A percentile compares a stretch with the other conserved stretches of the same genome.
phyloP scores from a whole-genome alignment of 2,888 invertebrate species.

The Steinernema scapterisci region DNA sequence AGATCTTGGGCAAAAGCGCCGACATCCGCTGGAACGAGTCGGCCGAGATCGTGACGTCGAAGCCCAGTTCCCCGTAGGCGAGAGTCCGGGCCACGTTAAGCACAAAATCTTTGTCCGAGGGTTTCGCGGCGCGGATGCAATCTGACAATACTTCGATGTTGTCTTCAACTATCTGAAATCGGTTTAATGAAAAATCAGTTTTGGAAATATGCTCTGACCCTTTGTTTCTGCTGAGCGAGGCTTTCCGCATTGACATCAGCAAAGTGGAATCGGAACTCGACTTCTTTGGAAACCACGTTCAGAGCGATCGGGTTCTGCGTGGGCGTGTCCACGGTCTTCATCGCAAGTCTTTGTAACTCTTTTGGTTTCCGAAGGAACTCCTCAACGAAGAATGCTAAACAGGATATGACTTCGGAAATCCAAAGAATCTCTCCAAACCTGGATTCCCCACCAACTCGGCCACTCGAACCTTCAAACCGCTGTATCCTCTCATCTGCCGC shows the following conservation, averaged over 20 bases:
- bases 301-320: constrained; percentile 34
- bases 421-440: background rate
- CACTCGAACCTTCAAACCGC: constrained; percentile 40
- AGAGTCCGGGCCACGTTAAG: background rate
- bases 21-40: background rate
- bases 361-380: constrained; percentile 28
- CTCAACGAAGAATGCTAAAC: constrained; percentile 37
- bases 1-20: background rate
- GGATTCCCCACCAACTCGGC: constrained; percentile 40
- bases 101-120: background rate
- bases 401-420: background rate
- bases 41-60: background rate
- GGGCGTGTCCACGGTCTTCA: background rate
- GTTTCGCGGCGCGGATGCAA: background rate
- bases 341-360: background rate
- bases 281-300: constrained; percentile 35
- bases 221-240: constrained; percentile 48
- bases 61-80: constrained; percentile 11
- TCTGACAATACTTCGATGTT: background rate
- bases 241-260: constrained; percentile 48
- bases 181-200: background rate
- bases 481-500: constrained; percentile 35
- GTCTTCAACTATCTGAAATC: constrained; percentile 2
- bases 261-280: constrained; percentile 54
- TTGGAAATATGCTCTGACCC: constrained; percentile 28